These are phyloP conservation scores for Castor canadensis DNA, from an alignment of 2,113 vertebrate species.

Conservation along the genomic window DNA sequence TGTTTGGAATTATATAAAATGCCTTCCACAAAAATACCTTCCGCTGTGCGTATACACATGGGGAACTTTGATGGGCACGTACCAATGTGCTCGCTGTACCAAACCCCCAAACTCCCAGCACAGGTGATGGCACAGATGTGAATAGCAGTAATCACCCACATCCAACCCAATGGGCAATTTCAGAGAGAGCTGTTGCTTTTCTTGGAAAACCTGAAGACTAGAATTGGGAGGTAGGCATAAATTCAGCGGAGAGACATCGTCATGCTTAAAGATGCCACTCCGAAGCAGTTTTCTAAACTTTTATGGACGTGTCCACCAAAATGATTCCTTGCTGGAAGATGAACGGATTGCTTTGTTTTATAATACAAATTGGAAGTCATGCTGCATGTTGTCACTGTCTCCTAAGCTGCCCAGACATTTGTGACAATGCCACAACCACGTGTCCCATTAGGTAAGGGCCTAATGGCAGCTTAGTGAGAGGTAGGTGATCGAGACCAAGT, in stretches of 20 bases:
- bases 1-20: constrained; percentile 72
- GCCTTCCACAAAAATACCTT: constrained; percentile 57
- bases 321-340: constrained; percentile 30
- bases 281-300: constrained; percentile 23
- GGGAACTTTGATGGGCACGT: not conserved
- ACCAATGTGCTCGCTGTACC: not conserved
- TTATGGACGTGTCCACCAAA: not conserved
- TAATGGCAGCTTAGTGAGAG: not conserved
- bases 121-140: not conserved
- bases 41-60: not conserved
- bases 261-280: constrained; percentile 18
- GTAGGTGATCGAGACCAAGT: not conserved
- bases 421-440: not conserved
- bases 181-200: constrained; percentile 53
- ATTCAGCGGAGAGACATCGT: constrained; percentile 16
- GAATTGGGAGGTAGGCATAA: constrained; percentile 41
- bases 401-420: not conserved
- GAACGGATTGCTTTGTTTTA: not conserved
- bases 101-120: not conserved
- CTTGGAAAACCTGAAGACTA: not conserved
- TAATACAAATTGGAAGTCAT: not conserved
- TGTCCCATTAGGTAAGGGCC: not conserved
- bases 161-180: constrained; percentile 63
- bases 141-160: constrained; percentile 53
- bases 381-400: not conserved